Base-by-base conservation (phyloP, 2,888 invertebrate species). In the Sabatieria punctata region DNA sequence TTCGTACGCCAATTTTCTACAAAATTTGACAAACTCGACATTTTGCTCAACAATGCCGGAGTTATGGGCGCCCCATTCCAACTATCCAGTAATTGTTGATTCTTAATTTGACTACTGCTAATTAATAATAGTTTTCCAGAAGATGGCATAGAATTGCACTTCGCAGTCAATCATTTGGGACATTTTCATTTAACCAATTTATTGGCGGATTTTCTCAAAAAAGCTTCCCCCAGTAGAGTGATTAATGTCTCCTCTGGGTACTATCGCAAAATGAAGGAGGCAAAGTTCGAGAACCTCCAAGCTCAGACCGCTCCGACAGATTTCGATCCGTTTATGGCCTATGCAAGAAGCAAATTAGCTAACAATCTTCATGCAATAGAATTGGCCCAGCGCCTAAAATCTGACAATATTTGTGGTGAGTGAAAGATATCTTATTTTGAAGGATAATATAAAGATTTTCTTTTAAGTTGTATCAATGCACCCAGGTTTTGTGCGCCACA, bases 181-280 rank as follows among this genome's bases (percentile, higher is more conserved):
- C 85, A 84, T 60, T 85, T 84, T 64, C 72, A 83, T 45, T 70
- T 88, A 11, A 85, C 85, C 1, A 78, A 78, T 59, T 69, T 83
- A 51, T 70, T 85, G 11, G 58, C 82, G 47, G 78, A 80, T 41
- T 69, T 73, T 36, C 62, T 83, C 50, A 77, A 77, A 60, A 70
- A 72, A 52, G 54, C 57, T 8, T 46, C 52, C 15, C 57, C 57
- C 15, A 57, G 64, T 35, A 57, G 71, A 11, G 60, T 71, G 23
- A 57, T 71, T 21, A 62, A 67, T 45, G 59, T 71, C 2, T 60
- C 66, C 2, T 67, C 67, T 33, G 55, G 65, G 11, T 51, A 57
- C 30, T 64, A 63, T 49, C 54, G 53, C 11, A 33, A 33, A n/a
- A 33, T 33, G n/a, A n/a, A n/a, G n/a, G n/a, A n/a, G n/a, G n/a